Base-by-base conservation (phyloP, 2,888 invertebrate species). In the Polymixis flavicincta region DNA sequence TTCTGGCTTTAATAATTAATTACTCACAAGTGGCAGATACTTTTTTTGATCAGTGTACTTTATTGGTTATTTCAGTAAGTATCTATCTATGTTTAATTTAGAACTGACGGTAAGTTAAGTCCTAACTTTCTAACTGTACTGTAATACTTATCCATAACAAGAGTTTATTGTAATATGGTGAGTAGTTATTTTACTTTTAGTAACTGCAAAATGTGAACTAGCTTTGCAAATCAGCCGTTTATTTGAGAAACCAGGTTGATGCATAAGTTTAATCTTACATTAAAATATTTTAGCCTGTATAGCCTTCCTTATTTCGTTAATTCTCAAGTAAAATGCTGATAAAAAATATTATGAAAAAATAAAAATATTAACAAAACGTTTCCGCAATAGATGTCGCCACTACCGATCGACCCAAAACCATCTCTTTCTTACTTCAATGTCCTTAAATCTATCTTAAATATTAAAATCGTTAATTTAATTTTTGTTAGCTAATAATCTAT, bases 401-500 rank as follows among this genome's bases (percentile, higher is more conserved):
- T 85, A 82, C 77, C 80, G 71, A 79, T 78, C 68, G 82, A 83
- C 78, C 84, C 85, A 78, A 87, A 85, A 86, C 83, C 86, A 85
- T 74, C 74, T 68, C 71, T 57, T 70, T 60, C 74, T 74, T 80
- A 76, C 81, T 78, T 84, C 85, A 68, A 77, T 74, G 78, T 69
- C 73, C 79, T 88, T 91, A 89, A 86, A 85, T 65, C 83, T 85
- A 86, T 84, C 87, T 86, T 86, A 85, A 63, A 78, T 79, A 79
- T 76, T 78, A 60, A 68, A 82, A 86, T 78, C 69, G 85, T 90
- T 89, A 90, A 90, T 90, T 89, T 87, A 89, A 85, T 86, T 88
- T 69, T 85, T 89, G 88, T 90, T 91, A 90, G 84, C 83, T 92
- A 90, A 72, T 92, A 90, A 72, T 79, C 90, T 91, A 92, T 77